Evolutionary conservation across 2,888 invertebrate species (phyloP).

Genomic region (Harpalus rufipes): DNA sequence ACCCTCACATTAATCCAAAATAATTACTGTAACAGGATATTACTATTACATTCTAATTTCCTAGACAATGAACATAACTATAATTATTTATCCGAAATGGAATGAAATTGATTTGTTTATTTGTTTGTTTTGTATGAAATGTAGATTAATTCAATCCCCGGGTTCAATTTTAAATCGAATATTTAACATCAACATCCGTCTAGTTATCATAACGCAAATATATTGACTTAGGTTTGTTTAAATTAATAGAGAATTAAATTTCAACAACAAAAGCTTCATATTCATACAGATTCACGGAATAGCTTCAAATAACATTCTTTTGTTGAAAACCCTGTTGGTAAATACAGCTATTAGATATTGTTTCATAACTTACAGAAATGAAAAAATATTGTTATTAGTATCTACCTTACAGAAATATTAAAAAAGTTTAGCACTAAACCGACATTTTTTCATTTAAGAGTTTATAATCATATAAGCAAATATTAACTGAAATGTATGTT

Average conservation of each 20-base stretch:
- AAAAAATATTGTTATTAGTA: slow-evolving; percentile 24
- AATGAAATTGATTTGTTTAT: slow-evolving; percentile 35
- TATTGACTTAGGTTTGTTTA: slow-evolving; percentile 46
- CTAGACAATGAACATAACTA: slow-evolving; percentile 11
- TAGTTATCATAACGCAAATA: slow-evolving; percentile 48
- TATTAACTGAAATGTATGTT: neutral
- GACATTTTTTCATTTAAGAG: slow-evolving; percentile 9
- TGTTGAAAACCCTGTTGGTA: neutral
- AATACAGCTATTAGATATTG: neutral
- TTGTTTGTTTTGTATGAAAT: slow-evolving; percentile 21
- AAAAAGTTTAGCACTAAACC: slow-evolving; percentile 26
- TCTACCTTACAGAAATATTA: neutral
- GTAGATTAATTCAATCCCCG: slow-evolving; percentile 38
- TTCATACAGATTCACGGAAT: slow-evolving; percentile 8
- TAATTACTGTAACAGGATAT: slow-evolving; percentile 5
- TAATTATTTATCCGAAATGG: slow-evolving; percentile 31
- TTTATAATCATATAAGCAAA: neutral
- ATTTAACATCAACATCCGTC: slow-evolving; percentile 47
- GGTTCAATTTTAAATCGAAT: slow-evolving; percentile 44
- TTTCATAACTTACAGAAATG: neutral
- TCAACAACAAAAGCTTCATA: slow-evolving; percentile 22
- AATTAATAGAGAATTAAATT: slow-evolving; percentile 48
- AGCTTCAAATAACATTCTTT: slow-evolving; percentile 6
- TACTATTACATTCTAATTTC: neutral
- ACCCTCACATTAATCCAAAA: neutral